phyloP scores from a whole-genome alignment of 2,113 vertebrate genomes.

The Rhadina sibilatrix region DNA sequence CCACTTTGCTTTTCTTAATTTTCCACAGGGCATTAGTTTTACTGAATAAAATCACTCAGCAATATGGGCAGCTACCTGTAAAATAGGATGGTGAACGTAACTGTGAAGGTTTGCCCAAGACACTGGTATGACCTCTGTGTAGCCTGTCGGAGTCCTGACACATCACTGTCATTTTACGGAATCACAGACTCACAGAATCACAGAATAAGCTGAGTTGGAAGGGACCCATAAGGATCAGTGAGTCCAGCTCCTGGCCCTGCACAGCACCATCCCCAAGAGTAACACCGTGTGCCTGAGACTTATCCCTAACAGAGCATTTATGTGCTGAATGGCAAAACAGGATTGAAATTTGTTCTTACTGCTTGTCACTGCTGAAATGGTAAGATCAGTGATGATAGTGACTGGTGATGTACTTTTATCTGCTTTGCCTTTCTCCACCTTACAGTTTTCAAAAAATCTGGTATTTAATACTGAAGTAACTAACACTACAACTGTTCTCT shows the following conservation, averaged over 20 bases:
- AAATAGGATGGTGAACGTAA: not conserved
- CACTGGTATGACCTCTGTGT: not conserved
- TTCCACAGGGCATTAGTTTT: not conserved
- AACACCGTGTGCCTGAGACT: not conserved
- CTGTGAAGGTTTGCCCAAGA: not conserved
- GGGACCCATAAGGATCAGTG: not conserved
- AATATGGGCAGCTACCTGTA: not conserved
- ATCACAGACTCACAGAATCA: not conserved
- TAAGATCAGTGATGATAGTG: not conserved
- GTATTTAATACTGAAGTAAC: not conserved
- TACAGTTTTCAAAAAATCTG: not conserved
- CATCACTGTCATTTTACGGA: not conserved
- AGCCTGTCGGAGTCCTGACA: not conserved
- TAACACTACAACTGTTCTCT: not conserved
- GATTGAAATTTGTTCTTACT: not conserved
- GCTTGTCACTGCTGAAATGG: not conserved
- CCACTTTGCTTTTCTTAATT: not conserved
- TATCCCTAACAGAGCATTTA: not conserved
- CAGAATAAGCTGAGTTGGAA: not conserved
- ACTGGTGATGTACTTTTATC: not conserved
- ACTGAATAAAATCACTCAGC: not conserved
- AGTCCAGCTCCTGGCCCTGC: not conserved
- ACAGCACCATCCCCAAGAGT: not conserved
- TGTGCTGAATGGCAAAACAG: not conserved
- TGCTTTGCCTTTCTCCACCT: not conserved